phyloP scores from a whole-genome alignment of 2,888 invertebrate species.

The Xylota segnis region DNA sequence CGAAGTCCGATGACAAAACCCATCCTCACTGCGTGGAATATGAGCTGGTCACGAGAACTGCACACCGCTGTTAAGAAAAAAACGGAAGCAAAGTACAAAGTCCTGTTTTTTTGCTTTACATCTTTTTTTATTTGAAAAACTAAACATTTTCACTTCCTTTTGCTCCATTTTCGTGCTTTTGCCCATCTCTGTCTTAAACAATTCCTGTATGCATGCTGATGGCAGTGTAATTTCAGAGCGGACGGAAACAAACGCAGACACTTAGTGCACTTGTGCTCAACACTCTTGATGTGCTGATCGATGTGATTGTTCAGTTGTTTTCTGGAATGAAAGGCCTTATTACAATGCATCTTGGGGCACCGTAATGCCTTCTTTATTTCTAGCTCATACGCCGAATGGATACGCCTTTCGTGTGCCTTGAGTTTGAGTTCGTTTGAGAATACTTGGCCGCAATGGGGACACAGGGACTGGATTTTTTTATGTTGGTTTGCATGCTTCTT shows the following conservation, averaged over 20 bases:
- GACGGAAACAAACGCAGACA: slow-evolving; percentile 37
- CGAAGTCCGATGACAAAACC: no score
- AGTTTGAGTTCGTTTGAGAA: slow-evolving; percentile 19
- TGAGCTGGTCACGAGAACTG: no score
- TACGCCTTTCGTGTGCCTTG: slow-evolving; percentile 11
- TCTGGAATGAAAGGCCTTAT: slow-evolving; percentile 50
- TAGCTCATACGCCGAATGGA: neutral
- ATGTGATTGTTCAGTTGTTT: slow-evolving; percentile 39
- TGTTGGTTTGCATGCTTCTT: slow-evolving; percentile 24
- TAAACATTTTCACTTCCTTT: neutral
- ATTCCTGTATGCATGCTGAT: slow-evolving; percentile 32
- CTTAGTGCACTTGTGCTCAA: slow-evolving; percentile 38
- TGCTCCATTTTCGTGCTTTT: slow-evolving; percentile 4
- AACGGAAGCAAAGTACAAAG: neutral
- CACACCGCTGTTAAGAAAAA: neutral
- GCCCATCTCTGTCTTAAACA: slow-evolving; percentile 13
- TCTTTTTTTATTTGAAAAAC: neutral
- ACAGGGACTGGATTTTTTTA: slow-evolving; percentile 2
- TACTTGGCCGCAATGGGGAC: slow-evolving; percentile 28
- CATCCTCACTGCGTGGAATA: no score
- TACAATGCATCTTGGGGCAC: slow-evolving; percentile 44
- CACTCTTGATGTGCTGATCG: slow-evolving; percentile 22
- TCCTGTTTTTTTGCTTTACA: neutral
- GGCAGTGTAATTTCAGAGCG: slow-evolving; percentile 48
- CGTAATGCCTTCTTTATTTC: slow-evolving; percentile 34